Evolutionary conservation across 2,113 vertebrate species (phyloP), one percentile per base, ranked within the genome.

Genomic region (Pterocles gutturalis): DNA sequence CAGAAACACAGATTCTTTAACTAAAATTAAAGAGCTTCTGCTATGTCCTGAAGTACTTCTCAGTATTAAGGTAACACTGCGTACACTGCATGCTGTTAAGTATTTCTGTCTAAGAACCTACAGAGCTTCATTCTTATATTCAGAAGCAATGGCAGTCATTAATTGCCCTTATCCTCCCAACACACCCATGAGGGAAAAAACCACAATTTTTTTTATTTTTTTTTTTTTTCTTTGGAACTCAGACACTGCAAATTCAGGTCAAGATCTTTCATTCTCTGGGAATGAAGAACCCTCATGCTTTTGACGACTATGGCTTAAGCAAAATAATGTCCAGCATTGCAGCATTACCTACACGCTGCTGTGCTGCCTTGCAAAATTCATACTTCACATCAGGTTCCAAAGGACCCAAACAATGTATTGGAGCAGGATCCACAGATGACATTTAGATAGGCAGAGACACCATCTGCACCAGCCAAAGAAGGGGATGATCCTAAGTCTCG

Each of bases 231-330:
- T 29, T 10, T 28, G 17, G 33, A 83, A 60, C 10, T 45, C 29
- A n/a, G 51, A 72, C 25, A 53, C 46, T 5, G 10, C 24, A 91
- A 86, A 83, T 41, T 55, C 31, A 45, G 31, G 24, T 62, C 26
- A 78, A 41, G 38, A 46, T 20, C 10, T 55, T 82, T 51, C 10
- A 65, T 34, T 54, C 43, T 28, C 31, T 70, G 45, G 11, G 43
- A 83, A 45, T 69, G 65, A 86, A 62, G 31, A 33, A 54, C 3
- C 5, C 6, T 67, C 31, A 20, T 10, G 29, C 10, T 45, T 89
- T 79, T 55, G 31, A 83, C 0, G 0, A 54, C n/a, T 5, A 28
- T 9, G 3, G 11, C n/a, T 79, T 49, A 70, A 54, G 20, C 16
- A 79, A 64, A 89, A 41, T 38, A 31, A 86, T 10, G 16, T 29